Evolutionary conservation across 2,797 vertebrate genomes (phyloP), one percentile per base, ranked within the genome.

Genomic region (Diplodus puntazzo): DNA sequence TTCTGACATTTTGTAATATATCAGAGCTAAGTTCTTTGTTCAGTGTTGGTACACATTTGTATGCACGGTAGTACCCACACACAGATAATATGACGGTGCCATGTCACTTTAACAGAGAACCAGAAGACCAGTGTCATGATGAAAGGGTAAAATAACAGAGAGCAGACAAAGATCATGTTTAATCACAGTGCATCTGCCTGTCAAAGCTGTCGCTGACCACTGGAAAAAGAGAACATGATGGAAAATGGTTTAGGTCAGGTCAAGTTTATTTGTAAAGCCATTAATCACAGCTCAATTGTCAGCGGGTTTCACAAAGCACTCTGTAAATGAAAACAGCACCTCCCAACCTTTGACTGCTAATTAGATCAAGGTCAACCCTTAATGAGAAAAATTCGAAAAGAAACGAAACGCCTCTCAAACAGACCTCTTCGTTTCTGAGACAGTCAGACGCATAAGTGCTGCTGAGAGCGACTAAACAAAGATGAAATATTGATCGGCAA

Each of bases 401-500:
- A 63, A 63, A 34, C 8, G 16, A 53, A 70, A 60, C 2, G 1
- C 27, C 5, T 73, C 50, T 21, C 59, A 53, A 72, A 69, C 55
- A 69, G 68, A 50, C 43, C 25, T 48, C 50, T 52, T 71, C 63
- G 39, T 65, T 79, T 25, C 52, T 27, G 42, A 39, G 52, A 67
- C 52, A 67, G 30, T 52, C 39, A 21, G 54, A 84, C n/a, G 43
- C 58, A 21, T 67, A 69, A 67, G 57, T 65, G 78, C 67, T 25
- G 63, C 73, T 34, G 52, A 67, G 69, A 84, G 30, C 5, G 4
- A n/a, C 53, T 61, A 75, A 89, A 88, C 74, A 73, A 64, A 77
- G 71, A 90, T 87, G 64, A 83, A 90, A 87, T 88, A 92, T 90
- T 92, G 89, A 89, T 89, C 82, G 80, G 66, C 53, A 57, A 69